Conservation (phyloP, 2,797 vertebrate genomes). For the Gallinago stenura region DNA sequence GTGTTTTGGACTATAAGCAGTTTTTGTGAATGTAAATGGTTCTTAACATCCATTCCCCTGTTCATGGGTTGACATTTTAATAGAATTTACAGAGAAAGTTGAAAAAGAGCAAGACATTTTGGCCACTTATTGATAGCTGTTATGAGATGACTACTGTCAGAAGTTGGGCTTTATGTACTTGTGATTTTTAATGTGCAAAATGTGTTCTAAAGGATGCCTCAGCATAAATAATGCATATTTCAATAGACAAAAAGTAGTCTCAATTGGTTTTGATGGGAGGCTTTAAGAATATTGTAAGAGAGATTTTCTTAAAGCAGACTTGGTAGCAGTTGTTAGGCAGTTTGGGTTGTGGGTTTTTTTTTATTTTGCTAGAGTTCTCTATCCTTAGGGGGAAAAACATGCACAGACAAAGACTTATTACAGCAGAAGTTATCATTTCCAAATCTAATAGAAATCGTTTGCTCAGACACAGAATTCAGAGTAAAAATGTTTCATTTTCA, state of each 20-base stretch:
- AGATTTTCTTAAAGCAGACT: not conserved
- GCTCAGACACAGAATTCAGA: constrained; percentile 39
- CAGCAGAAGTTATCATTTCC: not conserved
- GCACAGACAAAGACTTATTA: constrained; percentile 49
- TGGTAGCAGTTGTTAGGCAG: not conserved
- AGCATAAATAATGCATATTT: constrained; percentile 38
- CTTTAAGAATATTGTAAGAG: not conserved
- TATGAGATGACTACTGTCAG: constrained; percentile 25
- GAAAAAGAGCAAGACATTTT: not conserved
- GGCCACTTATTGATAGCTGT: not conserved
- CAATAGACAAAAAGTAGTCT: constrained; percentile 2
- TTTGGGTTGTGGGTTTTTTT: not conserved
- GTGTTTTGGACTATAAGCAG: not conserved
- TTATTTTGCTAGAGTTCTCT: not conserved
- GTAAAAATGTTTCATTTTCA: constrained; percentile 45
- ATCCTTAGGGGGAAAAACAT: not conserved
- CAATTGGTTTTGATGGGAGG: not conserved
- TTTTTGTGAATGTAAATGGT: not conserved
- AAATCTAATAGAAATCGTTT: constrained; percentile 52
- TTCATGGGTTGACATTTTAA: not conserved
- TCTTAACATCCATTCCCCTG: not conserved
- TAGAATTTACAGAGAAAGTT: not conserved
- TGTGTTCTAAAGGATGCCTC: not conserved
- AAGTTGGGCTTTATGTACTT: not conserved
- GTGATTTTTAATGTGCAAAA: not conserved